Evolutionary conservation across 2,888 invertebrate genomes (phyloP).

Genomic region (Synanthedon formicaeformis): DNA sequence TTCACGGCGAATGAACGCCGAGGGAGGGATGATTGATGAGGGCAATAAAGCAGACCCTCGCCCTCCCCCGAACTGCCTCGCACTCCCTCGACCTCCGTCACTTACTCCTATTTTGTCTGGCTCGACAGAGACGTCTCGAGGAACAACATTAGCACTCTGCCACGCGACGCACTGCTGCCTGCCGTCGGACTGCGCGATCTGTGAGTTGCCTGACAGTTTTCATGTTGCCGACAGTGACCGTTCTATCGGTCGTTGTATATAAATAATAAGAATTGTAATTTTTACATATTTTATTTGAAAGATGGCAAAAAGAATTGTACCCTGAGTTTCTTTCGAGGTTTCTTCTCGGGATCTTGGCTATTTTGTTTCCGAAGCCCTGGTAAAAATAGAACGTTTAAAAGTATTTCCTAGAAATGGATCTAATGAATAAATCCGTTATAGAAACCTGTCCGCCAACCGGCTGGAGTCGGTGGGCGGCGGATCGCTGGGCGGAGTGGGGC

Average conservation of each 20-base stretch:
- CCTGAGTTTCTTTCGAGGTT: no score
- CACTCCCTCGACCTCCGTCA: background rate
- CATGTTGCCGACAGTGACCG: no score
- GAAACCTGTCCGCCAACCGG: slow-evolving; percentile 82
- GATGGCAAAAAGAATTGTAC: no score
- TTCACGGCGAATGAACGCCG: no score
- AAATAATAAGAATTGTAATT: background rate
- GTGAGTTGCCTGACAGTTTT: slow-evolving; percentile 73
- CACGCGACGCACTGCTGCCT: slow-evolving; percentile 76
- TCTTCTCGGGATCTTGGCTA: no score
- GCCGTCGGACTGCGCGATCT: slow-evolving; percentile 79
- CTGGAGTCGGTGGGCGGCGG: slow-evolving; percentile 76
- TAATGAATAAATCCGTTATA: slow-evolving; percentile 19
- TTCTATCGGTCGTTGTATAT: background rate
- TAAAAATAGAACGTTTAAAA: no score
- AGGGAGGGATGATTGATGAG: slow-evolving; percentile 45
- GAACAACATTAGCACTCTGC: slow-evolving; percentile 83
- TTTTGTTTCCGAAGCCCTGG: no score
- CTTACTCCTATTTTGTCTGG: background rate
- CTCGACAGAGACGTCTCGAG: slow-evolving; percentile 81
- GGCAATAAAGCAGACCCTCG: slow-evolving; percentile 38
- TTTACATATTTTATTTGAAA: no score
- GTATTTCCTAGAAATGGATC: no score
- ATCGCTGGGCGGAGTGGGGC: slow-evolving; percentile 71
- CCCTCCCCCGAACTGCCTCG: slow-evolving; percentile 1